Percentiles rank a stretch among this genome's conserved stretches.
Evolutionary conservation across 2,797 vertebrate genomes (phyloP).

Genomic region (Gallirallus australis): DNA sequence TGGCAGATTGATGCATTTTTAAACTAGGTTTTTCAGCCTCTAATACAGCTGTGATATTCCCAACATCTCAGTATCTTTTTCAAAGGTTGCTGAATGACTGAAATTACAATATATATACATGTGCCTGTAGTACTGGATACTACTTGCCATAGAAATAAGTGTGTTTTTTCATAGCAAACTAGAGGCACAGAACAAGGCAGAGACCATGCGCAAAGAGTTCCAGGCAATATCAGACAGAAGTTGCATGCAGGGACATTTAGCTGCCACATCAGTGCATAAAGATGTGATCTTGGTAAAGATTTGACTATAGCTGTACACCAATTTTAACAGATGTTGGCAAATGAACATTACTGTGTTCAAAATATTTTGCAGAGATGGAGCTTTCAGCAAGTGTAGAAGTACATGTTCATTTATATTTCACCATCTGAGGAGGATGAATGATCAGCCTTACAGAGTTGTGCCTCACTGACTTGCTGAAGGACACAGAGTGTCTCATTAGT

Average conservation of each 20-base stretch:
- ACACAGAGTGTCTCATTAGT: conserved; percentile 2
- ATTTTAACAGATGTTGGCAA: neutral
- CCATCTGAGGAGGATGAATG: neutral
- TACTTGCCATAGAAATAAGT: neutral
- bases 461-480: conserved; percentile 35
- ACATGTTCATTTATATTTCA: neutral
- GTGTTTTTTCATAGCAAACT: rapidly evolving
- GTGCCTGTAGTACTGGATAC: neutral
- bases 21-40: neutral
- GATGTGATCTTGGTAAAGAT: neutral
- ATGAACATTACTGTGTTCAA: neutral
- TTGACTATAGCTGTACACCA: neutral
- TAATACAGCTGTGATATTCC: neutral
- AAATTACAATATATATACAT: neutral
- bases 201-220: neutral
- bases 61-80: neutral
- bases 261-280: neutral
- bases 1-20: neutral
- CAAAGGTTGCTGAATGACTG: neutral
- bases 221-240: neutral
- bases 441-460: neutral
- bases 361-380: neutral
- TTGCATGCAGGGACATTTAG: neutral
- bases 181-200: neutral
- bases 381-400: neutral